Conservation (phyloP, 2,888 invertebrate genomes). For the Lobophora halterata region DNA sequence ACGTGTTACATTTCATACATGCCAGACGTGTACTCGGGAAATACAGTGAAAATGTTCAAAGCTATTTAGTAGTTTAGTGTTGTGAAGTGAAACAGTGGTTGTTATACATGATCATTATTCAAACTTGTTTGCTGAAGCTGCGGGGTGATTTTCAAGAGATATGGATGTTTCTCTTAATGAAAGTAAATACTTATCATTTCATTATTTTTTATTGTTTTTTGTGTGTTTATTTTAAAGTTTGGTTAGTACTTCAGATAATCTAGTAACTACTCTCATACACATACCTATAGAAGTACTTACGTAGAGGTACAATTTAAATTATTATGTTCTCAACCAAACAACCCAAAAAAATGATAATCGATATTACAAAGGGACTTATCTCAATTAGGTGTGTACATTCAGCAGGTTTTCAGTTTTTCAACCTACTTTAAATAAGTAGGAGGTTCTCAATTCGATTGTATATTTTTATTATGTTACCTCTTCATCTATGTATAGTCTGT, state of each 20-base stretch:
- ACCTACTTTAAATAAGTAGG: too few species aligned
- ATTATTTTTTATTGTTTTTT: constrained; percentile 5
- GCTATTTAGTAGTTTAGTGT: constrained; percentile 11
- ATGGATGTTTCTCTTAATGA: constrained; percentile 23
- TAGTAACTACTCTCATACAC: background rate
- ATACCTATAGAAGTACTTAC: too few species aligned
- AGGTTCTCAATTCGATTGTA: too few species aligned
- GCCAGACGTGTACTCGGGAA: constrained; percentile 20
- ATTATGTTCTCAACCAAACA: too few species aligned
- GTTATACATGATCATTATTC: constrained; percentile 21
- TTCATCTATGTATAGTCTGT: too few species aligned
- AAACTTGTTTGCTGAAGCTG: constrained; percentile 15
- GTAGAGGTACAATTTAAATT: too few species aligned
- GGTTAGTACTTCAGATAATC: constrained; percentile 2
- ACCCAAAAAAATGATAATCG: too few species aligned
- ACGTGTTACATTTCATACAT: constrained; percentile 19
- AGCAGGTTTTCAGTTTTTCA: too few species aligned
- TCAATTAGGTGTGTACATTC: too few species aligned
- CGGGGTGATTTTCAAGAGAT: constrained; percentile 20
- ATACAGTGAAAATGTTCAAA: constrained; percentile 17
- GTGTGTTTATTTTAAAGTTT: background rate
- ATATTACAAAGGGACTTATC: too few species aligned
- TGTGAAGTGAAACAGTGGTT: constrained; percentile 15
- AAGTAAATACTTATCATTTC: too few species aligned
- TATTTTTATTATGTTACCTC: too few species aligned